Base-by-base conservation (phyloP, 2,888 invertebrate genomes). In the Microctonus hyperodae region DNA sequence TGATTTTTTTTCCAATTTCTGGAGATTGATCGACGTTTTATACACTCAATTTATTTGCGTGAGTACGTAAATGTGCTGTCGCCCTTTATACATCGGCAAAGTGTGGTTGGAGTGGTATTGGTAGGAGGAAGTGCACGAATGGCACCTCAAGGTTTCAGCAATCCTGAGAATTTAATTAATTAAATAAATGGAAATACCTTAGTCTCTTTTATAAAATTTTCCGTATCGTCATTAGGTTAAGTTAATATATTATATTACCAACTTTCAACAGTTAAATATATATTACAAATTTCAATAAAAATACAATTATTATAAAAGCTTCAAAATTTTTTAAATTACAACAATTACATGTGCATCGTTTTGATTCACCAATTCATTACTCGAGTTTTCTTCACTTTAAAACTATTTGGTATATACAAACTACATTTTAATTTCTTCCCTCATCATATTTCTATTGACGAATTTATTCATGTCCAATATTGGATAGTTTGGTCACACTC, bases 151-250 rank as follows among this genome's bases (percentile, higher is more conserved):
- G 35, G 56, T 51, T 55, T 25, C 28, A 50, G 62, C 50, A 65
- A 65, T 65, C 44, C 57, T 40, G 51, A 57, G 65, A 70, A 70
- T 70, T 65, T 70, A 55, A 31, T 55, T 67, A 67, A 70, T 65
- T 60, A 57, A 67, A 69, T 67, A 67, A 37, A 67, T 60, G 58
- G 40, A 61, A 69, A 69, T 64, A 10, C 44, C 33, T 56, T 28
- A 20, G 55, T 20, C 11, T 33, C 61, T 35, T 35, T 55, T 25
- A 44, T 53, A 50, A 55, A n/a, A 55, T 55, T 33, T 61, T 33
- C 33, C 33, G 31, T 28, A 31, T 28, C 55, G 33, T 55, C 33
- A 20, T 65, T 60, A 22, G 51, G 25, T 31, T 11, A 31, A 51
- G 25, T 31, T 16, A 31, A n/a, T n/a, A n/a, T 1, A 22, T 33